Percentiles rank a stretch among this genome's conserved stretches.
Conservation (phyloP, 2,888 invertebrate genomes). For the Rhogogaster chlorosoma region DNA sequence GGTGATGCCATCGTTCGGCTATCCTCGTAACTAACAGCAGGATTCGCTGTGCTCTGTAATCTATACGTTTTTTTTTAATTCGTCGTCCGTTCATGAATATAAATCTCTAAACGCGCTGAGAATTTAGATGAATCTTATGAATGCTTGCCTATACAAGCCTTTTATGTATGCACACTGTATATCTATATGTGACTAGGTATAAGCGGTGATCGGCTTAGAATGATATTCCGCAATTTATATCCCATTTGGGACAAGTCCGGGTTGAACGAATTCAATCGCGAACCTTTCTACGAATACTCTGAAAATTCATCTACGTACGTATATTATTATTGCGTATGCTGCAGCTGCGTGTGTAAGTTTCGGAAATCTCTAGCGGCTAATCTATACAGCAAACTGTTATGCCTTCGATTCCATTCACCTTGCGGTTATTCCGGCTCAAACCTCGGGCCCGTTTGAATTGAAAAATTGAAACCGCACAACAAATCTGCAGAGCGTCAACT, state of each 20-base stretch:
- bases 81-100: conserved; percentile 13
- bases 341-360: conserved; percentile 21
- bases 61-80: background rate
- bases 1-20: background rate
- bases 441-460: background rate
- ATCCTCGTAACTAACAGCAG: background rate
- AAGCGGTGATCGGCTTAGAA: background rate
- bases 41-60: conserved; percentile 3
- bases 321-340: background rate
- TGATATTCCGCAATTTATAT: conserved; percentile 47
- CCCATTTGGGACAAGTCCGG: conserved; percentile 48
- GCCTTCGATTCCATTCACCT: conserved; percentile 18
- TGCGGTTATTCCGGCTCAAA: conserved; percentile 4
- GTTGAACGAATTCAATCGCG: conserved; percentile 33
- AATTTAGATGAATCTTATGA: conserved; percentile 26
- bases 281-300: conserved; percentile 30
- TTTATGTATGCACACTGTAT: background rate
- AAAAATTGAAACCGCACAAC: background rate
- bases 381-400: conserved; percentile 6
- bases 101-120: conserved; percentile 1
- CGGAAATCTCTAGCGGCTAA: conserved; percentile 9
- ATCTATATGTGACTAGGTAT: background rate
- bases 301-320: background rate
- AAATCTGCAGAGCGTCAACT: background rate
- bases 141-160: background rate